Base-by-base conservation (phyloP, 2,113 vertebrate species). In the Rhizomys pruinosus region DNA sequence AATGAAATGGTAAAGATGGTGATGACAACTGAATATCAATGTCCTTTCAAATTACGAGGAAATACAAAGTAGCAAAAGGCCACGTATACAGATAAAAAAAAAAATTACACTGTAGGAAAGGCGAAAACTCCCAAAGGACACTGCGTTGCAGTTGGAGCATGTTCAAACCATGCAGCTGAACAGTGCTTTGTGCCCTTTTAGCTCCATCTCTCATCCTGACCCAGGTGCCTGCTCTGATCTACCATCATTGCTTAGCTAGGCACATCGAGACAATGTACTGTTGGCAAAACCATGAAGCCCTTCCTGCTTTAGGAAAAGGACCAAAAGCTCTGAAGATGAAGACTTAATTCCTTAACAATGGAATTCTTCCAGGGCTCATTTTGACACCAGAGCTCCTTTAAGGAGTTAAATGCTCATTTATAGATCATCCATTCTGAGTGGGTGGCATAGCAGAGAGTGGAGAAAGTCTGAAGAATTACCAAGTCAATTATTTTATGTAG, bases 271-370 rank as follows among this genome's bases (percentile, higher is more conserved):
- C 63, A 64, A 10, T 37, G n/a, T 61, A 37, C 37, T 92, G 71
- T n/a, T 39, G 87, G 88, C 0, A 1, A 90, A 64, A 94, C 89
- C 11, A 74, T 82, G 71, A 89, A 80, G 74, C 27, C 66, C 16
- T 88, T 78, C 42, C 57, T 80, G 32, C 39, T 91, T 61, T 76
- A 80, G 93, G 22, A 78, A 93, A 95, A 93, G 3, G 63, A 42
- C 55, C 80, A 66, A 97, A 90, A 90, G 93, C 52, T 63, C 57
- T 78, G 34, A 57, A 32, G 84, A 68, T 13, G 25, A 96, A 88
- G 42, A 59, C 82, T 96, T 96, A 93, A 91, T 90, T 96, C 85
- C 64, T 94, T 96, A 90, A 92, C 61, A 93, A 86, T 95, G 90
- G 61, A 34, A 94, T 87, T 96, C 92, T 85, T 66, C 32, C 19